A percentile compares a stretch with the other conserved stretches of the same genome.
phyloP scores from a whole-genome alignment of 2,797 vertebrate species.

The Acanthurus leucopareius region DNA sequence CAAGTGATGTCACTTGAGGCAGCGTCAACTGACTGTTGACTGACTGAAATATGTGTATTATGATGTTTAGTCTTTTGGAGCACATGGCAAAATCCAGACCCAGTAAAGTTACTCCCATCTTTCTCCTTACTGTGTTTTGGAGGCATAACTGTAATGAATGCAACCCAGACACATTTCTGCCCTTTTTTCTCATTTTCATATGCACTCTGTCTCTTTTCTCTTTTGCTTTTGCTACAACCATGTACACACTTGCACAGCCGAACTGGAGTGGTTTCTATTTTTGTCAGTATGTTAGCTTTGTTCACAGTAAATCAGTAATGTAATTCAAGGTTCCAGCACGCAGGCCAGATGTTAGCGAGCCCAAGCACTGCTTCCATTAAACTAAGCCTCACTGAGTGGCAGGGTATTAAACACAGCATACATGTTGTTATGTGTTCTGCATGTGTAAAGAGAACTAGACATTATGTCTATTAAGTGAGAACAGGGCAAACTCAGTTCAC shows the following conservation, averaged over 20 bases:
- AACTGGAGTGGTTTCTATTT: slow-evolving; percentile 27
- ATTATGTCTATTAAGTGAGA: background rate
- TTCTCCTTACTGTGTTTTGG: background rate
- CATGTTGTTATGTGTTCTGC: slow-evolving; percentile 16
- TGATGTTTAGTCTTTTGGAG: slow-evolving; percentile 6
- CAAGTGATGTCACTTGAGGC: too few species aligned
- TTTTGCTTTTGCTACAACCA: slow-evolving; percentile 9
- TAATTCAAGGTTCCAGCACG: slow-evolving; percentile 51
- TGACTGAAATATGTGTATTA: background rate
- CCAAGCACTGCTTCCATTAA: slow-evolving; percentile 37
- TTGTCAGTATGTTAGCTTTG: slow-evolving; percentile 13
- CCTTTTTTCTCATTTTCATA: background rate
- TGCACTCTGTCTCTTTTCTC: background rate
- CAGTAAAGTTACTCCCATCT: background rate
- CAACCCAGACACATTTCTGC: slow-evolving; percentile 10
- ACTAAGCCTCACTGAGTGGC: slow-evolving; percentile 49
- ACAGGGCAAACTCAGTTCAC: slow-evolving; percentile 2
- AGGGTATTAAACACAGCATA: slow-evolving; percentile 19
- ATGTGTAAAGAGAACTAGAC: background rate
- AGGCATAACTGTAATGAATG: slow-evolving; percentile 11
- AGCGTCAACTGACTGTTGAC: background rate
- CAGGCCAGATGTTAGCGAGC: slow-evolving; percentile 59
- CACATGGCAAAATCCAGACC: background rate
- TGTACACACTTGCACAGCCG: background rate
- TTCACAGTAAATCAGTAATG: slow-evolving; percentile 33